Percentiles rank a stretch among this genome's conserved stretches.
These are phyloP conservation scores for Hyalella azteca DNA, from an alignment of 2,888 invertebrate genomes.

Conservation along the genomic window DNA sequence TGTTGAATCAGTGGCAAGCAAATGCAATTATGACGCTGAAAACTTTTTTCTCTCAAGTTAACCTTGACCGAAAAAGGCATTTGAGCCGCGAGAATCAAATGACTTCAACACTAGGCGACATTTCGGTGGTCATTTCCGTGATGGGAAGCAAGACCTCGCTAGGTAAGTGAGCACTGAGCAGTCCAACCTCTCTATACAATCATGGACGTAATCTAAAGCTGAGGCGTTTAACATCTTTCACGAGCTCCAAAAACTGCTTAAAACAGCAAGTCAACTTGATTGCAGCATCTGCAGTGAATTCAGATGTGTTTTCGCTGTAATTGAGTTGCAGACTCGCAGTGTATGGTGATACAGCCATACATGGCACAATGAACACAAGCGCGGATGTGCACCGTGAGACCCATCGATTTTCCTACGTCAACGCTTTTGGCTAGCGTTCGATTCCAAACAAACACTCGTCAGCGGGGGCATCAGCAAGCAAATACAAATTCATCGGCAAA, in stretches of 20 bases:
- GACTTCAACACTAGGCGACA: neutral
- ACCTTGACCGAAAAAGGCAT: neutral
- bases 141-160: no score
- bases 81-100: neutral
- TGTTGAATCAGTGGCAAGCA: conserved; percentile 9
- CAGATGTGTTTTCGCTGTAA: no score
- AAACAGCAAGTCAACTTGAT: neutral
- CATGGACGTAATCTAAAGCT: no score
- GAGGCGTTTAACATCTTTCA: neutral
- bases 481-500: neutral
- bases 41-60: neutral
- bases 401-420: neutral
- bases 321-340: no score
- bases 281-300: no score
- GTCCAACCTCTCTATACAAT: no score
- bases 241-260: neutral
- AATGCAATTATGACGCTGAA: neutral
- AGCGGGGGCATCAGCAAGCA: neutral
- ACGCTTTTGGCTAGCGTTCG: no score
- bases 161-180: no score
- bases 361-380: neutral
- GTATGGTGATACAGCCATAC: neutral
- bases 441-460: conserved; percentile 2
- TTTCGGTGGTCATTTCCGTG: no score
- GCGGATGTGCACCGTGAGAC: neutral